These are phyloP conservation scores for Anniella stebbinsi DNA, from an alignment of 2,797 vertebrate genomes.

Conservation along the genomic window DNA sequence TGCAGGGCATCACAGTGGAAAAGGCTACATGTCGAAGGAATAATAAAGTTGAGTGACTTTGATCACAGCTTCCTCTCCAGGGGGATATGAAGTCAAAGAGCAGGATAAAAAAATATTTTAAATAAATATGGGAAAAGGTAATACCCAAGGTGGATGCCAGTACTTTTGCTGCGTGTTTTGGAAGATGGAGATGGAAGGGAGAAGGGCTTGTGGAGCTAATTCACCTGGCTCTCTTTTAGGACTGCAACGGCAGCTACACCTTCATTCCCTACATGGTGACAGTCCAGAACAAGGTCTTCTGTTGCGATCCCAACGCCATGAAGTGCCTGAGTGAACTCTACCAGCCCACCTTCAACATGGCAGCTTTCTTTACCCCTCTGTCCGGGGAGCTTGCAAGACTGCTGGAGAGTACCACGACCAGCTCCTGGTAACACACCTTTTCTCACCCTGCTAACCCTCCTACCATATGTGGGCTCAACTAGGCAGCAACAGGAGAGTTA, in stretches of 20 bases:
- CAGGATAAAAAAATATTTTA: background rate
- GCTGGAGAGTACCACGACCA: slow-evolving; percentile 84
- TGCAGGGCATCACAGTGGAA: no score
- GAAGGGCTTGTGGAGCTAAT: rapidly evolving
- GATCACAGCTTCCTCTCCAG: background rate
- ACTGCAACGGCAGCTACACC: slow-evolving; percentile 87
- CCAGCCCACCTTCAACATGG: slow-evolving; percentile 84
- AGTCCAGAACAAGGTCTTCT: slow-evolving; percentile 87
- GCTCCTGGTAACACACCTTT: slow-evolving; percentile 82
- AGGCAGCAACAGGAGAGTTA: background rate
- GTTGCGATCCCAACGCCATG: slow-evolving; percentile 83
- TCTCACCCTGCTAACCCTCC: background rate
- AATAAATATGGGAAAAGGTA: background rate
- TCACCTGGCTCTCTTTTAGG: slow-evolving; percentile 75
- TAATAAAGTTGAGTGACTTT: background rate
- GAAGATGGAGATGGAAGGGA: background rate
- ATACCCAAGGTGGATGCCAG: background rate
- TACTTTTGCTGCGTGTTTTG: no score
- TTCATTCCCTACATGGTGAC: slow-evolving; percentile 92
- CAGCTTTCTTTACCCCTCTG: slow-evolving; percentile 85
- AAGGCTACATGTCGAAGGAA: background rate
- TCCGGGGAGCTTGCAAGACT: slow-evolving; percentile 82
- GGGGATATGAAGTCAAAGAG: background rate
- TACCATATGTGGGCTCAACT: background rate
- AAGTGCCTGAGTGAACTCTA: slow-evolving; percentile 85